Percentiles rank a stretch among this genome's conserved stretches.
Conservation (phyloP, 2,113 vertebrate species). For the Anser cygnoides region DNA sequence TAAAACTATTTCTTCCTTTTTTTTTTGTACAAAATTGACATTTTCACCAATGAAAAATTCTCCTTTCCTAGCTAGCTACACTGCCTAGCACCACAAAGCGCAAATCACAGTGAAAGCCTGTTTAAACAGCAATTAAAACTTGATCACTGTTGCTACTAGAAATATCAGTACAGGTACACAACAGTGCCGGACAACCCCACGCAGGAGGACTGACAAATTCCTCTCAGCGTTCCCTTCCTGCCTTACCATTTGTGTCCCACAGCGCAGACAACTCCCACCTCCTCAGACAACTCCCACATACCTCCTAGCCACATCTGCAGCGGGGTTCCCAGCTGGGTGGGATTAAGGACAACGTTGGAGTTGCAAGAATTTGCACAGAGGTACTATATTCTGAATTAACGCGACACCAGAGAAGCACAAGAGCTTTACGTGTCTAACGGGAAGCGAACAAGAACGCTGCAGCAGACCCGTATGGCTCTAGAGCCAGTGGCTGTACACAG, state of each 20-base stretch:
- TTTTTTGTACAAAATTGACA: not conserved
- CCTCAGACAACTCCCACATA: not conserved
- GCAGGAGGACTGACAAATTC: not conserved
- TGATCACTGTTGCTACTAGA: not conserved
- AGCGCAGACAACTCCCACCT: not conserved
- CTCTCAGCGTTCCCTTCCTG: not conserved
- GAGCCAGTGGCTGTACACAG: fast-evolving
- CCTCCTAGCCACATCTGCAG: not conserved
- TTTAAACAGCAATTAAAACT: not conserved
- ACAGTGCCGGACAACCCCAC: not conserved
- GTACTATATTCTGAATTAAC: not conserved
- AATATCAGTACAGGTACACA: not conserved
- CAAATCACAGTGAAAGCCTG: not conserved
- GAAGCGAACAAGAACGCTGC: fast-evolving
- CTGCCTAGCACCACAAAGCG: not conserved
- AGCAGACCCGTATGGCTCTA: not conserved
- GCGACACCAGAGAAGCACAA: not conserved
- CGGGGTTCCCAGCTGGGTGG: not conserved
- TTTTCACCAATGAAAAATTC: not conserved
- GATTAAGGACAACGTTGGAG: not conserved
- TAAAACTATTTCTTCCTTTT: not conserved
- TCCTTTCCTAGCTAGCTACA: not conserved
- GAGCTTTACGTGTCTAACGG: fast-evolving
- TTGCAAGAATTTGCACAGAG: not conserved
- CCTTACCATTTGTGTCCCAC: not conserved